phyloP scores from a whole-genome alignment of 2,113 vertebrate species.

The Alectura lathami region DNA sequence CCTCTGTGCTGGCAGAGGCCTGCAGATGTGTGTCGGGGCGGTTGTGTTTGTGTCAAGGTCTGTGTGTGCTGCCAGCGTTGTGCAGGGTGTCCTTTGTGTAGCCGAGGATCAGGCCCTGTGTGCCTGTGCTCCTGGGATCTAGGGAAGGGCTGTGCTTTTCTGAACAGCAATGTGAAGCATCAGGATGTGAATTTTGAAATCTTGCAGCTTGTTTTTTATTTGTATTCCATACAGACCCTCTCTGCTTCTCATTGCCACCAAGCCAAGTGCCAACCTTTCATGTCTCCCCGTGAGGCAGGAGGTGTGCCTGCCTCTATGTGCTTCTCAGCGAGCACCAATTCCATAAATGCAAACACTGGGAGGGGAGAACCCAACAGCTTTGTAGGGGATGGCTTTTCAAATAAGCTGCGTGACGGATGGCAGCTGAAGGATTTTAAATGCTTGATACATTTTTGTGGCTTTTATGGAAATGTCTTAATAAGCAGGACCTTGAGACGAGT shows the following conservation, averaged over 20 bases:
- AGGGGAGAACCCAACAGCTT: neutral
- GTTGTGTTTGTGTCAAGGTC: neutral
- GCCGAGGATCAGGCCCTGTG: neutral
- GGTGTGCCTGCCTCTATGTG: neutral
- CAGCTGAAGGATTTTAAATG: neutral
- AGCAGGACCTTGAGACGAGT: neutral
- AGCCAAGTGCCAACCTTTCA: neutral
- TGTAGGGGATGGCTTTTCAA: neutral
- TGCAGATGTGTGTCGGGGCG: neutral
- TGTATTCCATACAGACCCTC: slow-evolving; percentile 5
- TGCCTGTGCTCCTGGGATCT: slow-evolving; percentile 39
- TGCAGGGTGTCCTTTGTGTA: neutral
- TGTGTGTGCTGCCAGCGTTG: neutral
- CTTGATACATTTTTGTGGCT: slow-evolving; percentile 9
- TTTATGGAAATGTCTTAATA: neutral
- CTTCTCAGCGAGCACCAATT: neutral
- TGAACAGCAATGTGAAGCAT: neutral
- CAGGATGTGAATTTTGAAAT: slow-evolving; percentile 26
- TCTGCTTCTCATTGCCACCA: neutral
- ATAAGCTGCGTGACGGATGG: neutral
- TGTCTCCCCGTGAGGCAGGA: neutral
- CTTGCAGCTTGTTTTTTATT: slow-evolving; percentile 16
- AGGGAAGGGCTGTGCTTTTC: neutral
- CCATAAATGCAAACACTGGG: neutral
- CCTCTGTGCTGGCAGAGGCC: neutral